Percentiles rank a stretch among this genome's conserved stretches.
phyloP scores from a whole-genome alignment of 2,113 vertebrate species.

The Chunga burmeisteri region DNA sequence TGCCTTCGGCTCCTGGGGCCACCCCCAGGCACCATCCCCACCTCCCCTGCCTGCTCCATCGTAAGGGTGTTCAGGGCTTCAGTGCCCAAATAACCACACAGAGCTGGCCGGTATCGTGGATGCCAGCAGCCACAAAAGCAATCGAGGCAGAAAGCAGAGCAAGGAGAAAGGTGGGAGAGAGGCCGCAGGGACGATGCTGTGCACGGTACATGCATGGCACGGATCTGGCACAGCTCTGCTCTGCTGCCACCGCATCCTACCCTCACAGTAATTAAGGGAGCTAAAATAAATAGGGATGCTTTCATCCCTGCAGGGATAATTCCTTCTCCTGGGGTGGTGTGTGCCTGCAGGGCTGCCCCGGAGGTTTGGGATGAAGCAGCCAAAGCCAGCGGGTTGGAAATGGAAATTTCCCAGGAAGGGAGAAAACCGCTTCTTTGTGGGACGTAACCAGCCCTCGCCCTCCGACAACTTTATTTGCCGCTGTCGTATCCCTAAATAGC shows the following conservation, averaged over 20 bases:
- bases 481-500: background rate
- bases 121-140: background rate
- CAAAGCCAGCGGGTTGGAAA: background rate
- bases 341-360: background rate
- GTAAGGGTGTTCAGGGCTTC: background rate
- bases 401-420: slow-evolving; percentile 23
- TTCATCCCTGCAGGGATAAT: background rate
- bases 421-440: background rate
- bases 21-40: background rate
- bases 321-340: background rate
- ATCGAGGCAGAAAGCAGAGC: background rate
- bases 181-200: accelerated
- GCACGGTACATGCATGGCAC: accelerated
- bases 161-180: background rate
- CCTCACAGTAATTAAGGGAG: background rate
- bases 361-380: background rate
- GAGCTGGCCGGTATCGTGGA: accelerated
- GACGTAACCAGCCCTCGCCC: background rate
- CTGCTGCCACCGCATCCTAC: accelerated
- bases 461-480: background rate
- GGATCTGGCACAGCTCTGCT: accelerated
- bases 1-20: background rate
- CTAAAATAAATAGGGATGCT: background rate
- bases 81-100: background rate
- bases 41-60: background rate